These are phyloP conservation scores for Phalanger gymnotis DNA, from an alignment of 2,797 vertebrate genomes.

Conservation along the genomic window DNA sequence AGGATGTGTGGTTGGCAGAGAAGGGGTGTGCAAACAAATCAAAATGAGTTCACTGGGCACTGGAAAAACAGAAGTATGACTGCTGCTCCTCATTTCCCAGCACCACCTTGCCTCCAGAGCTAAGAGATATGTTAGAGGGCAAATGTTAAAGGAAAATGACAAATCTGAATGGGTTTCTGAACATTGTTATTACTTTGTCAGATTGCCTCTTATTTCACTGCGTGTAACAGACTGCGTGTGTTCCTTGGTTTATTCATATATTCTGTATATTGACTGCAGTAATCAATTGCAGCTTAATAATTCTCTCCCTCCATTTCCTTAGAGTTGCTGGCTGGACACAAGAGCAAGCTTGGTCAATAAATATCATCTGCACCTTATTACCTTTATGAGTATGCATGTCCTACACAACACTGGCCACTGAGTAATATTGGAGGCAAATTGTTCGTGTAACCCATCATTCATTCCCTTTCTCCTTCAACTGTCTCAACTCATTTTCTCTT, in stretches of 20 bases:
- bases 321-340: conserved; percentile 8
- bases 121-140: background rate
- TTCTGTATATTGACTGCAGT: background rate
- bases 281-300: background rate
- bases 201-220: background rate
- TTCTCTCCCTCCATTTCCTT: background rate
- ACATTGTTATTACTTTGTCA: background rate
- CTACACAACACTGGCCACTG: background rate
- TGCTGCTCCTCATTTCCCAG: conserved; percentile 10
- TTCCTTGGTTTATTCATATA: background rate
- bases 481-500: background rate
- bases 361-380: background rate
- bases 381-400: background rate
- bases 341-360: background rate
- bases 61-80: background rate
- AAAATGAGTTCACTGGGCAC: background rate
- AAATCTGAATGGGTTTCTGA: background rate
- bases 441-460: background rate
- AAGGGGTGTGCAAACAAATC: background rate
- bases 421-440: background rate
- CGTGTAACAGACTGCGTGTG: background rate
- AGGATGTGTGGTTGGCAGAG: background rate
- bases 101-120: conserved; percentile 31
- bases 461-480: too few species aligned
- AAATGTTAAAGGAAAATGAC: conserved; percentile 11